Percentiles rank a stretch among this genome's conserved stretches.
Conservation (phyloP, 2,888 invertebrate genomes). For the Thecocarcelia acutangulata region DNA sequence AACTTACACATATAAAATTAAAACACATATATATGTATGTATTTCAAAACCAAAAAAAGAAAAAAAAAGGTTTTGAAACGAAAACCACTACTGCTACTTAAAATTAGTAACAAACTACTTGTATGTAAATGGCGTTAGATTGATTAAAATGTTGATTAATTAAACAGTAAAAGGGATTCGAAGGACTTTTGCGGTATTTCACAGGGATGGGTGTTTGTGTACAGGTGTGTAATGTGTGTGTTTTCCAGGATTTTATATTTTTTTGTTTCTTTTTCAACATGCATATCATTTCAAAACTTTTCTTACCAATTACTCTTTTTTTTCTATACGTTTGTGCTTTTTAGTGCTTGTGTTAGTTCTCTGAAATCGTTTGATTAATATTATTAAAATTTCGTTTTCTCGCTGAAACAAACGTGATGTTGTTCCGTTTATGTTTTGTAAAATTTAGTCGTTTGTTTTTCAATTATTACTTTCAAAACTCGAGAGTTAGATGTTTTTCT, state of each 20-base stretch:
- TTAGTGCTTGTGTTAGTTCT: conserved; percentile 61
- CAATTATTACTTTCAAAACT: conserved; percentile 55
- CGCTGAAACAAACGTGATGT: conserved; percentile 50
- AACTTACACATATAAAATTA: neutral
- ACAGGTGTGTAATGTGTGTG: neutral
- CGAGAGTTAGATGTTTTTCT: conserved; percentile 25
- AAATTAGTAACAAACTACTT: conserved; percentile 37
- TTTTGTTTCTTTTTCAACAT: conserved; percentile 8
- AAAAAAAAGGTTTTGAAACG: too few species aligned
- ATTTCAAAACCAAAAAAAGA: conserved; percentile 63
- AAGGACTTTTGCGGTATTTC: neutral
- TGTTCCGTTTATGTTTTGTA: conserved; percentile 59
- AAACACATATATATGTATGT: too few species aligned
- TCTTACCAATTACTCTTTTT: conserved; percentile 63
- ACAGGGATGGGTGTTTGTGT: conserved; percentile 3
- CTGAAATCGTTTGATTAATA: conserved; percentile 36
- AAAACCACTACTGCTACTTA: conserved; percentile 19
- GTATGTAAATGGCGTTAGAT: conserved; percentile 2
- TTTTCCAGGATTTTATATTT: neutral
- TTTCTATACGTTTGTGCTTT: conserved; percentile 48
- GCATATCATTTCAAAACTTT: conserved; percentile 19
- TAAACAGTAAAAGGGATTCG: conserved; percentile 6
- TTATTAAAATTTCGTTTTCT: conserved; percentile 23
- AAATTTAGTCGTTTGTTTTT: conserved; percentile 26
- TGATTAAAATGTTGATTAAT: neutral